A percentile compares a stretch with the other conserved stretches of the same genome.
Evolutionary conservation across 2,113 vertebrate species (phyloP).

Genomic region (Capreolus pygargus): DNA sequence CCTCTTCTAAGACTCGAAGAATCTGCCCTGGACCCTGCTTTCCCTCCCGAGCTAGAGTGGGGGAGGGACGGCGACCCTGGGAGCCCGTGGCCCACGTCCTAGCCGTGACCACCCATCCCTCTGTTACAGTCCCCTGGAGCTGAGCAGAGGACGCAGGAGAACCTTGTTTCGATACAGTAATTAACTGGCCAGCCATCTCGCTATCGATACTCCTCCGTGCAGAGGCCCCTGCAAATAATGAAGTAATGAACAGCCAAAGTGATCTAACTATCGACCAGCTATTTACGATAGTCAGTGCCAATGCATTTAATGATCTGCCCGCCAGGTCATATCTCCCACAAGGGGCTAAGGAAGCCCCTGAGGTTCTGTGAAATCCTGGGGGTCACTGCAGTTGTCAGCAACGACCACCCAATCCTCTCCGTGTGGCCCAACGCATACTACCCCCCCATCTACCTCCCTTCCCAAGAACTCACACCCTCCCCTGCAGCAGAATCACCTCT

Average conservation of each 20-base stretch:
- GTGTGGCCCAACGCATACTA: background rate
- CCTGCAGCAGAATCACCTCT: background rate
- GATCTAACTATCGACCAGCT: conserved; percentile 83
- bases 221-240: conserved; percentile 84
- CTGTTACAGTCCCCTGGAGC: conserved; percentile 36
- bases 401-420: background rate
- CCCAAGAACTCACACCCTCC: background rate
- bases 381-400: background rate
- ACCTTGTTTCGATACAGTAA: conserved; percentile 61
- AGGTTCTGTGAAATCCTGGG: conserved; percentile 13
- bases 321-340: background rate
- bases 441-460: too few species aligned
- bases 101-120: background rate
- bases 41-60: background rate
- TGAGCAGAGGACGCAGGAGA: conserved; percentile 50
- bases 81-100: background rate
- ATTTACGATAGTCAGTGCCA: conserved; percentile 78
- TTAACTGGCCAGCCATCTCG: conserved; percentile 71
- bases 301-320: background rate
- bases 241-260: conserved; percentile 90
- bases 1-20: background rate
- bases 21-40: background rate
- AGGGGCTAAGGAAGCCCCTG: conserved; percentile 15
- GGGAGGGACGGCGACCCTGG: background rate
- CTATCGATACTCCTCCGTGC: conserved; percentile 70